Evolutionary conservation across 1,140 invertebrate genomes (phyloP).

Genomic region (Procambarus virginalis): DNA sequence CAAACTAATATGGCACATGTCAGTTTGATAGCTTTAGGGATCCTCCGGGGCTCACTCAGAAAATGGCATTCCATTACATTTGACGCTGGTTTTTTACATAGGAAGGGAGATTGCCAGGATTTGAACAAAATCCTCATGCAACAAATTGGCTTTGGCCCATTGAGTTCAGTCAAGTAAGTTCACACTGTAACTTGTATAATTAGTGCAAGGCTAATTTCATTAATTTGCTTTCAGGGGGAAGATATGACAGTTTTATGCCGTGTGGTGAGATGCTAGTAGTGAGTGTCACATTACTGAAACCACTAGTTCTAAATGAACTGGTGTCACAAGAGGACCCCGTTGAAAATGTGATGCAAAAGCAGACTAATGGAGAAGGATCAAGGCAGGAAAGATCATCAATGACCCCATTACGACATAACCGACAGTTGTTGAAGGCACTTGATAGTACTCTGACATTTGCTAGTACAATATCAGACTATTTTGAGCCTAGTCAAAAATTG

Average conservation of each 20-base stretch:
- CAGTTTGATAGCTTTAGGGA: no score
- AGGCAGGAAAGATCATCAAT: not conserved
- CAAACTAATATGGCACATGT: no score
- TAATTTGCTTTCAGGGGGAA: not conserved
- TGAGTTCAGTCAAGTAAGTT: no score
- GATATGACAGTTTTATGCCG: conserved; percentile 6
- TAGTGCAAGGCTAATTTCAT: not conserved
- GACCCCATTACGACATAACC: not conserved
- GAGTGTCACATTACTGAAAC: conserved; percentile 2
- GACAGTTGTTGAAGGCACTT: not conserved
- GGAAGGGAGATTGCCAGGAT: no score
- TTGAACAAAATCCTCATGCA: no score
- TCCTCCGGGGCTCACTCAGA: no score
- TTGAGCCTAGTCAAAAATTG: not conserved
- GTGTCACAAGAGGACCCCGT: not conserved
- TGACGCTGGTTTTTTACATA: no score
- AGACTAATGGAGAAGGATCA: not conserved
- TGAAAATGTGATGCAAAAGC: not conserved
- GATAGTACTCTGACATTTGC: not conserved
- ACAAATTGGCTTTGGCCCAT: no score
- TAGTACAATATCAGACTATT: not conserved
- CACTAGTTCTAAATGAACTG: not conserved
- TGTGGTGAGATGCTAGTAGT: conserved; percentile 26
- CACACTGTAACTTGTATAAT: no score
- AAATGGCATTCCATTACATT: no score